Evolutionary conservation across 1,140 invertebrate genomes (phyloP), one percentile per base, ranked within the genome.

Genomic region (Tetramorium alpestre): DNA sequence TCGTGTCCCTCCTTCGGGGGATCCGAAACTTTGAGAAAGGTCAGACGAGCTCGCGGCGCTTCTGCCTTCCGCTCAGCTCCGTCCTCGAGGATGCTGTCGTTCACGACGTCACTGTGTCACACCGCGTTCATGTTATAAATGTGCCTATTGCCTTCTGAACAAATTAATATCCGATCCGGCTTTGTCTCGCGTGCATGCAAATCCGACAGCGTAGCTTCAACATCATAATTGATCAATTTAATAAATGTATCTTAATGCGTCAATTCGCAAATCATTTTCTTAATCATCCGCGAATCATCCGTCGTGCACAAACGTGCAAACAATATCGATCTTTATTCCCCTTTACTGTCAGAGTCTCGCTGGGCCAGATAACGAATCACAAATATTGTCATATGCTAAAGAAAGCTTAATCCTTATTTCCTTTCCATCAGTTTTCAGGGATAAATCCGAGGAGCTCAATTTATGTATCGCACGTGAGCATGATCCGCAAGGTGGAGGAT

Each of bases 11-110:
- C 73, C 72, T 76, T 84, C 81, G 69, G 85, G 82, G 72, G 85
- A 77, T 75, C 82, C 62, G 77, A 87, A 91, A 90, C 88, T 88
- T 89, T 91, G 84, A 92, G 90, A 92, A 91, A 91, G 92, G 88
- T 92, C 90, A 86, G 70, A 89, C 84, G 80, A 90, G 78, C 87
- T 86, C 84, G 82, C 80, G 58, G 82, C 80, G 58, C 78, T 75
- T 78, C 33, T 84, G 47, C 69, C 87, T 92, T 87, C 80, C 87
- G 75, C 73, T 72, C 69, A 47, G 38, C 60, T 56, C 87, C 47
- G 38, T 76, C 25, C 6, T 65, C 18, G 38, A 65, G 28, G 28
- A 85, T 67, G 16, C 38, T 69, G 56, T 76, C 72, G 54, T 76
- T 25, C 28, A 41, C n/a, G 44, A 58, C 75, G 69, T 76, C 70